Conservation (phyloP, 30 jellyfish, hydroid and myxozoan species). For the Clytia hemisphaerica region DNA sequence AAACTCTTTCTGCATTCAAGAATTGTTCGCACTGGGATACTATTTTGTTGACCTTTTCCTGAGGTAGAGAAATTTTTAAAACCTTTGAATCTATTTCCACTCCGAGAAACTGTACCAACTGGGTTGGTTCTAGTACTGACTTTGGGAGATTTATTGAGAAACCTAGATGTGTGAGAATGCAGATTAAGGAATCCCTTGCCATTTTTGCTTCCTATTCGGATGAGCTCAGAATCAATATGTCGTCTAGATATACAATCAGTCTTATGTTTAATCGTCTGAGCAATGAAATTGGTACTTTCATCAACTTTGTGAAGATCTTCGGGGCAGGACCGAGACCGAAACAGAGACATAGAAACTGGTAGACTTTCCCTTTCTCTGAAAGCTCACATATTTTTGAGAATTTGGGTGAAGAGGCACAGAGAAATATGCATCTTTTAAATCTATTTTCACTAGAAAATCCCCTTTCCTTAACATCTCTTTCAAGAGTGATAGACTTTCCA, state of each 20-base stretch:
- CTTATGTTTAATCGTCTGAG: not conserved
- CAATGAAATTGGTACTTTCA: not conserved
- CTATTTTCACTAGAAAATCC: not conserved
- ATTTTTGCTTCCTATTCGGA: not conserved
- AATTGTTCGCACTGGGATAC: not conserved
- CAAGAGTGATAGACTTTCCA: conserved; percentile 1
- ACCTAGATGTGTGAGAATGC: not conserved
- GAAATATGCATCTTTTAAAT: too few relatives aligned
- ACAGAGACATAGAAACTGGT: not conserved
- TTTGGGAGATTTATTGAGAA: not conserved
- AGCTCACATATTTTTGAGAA: too few relatives aligned
- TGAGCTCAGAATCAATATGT: not conserved
- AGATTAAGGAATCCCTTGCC: not conserved
- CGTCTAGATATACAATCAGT: not conserved
- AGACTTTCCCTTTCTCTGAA: too few relatives aligned
- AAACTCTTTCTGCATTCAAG: not conserved
- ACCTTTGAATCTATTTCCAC: not conserved
- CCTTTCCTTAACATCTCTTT: conserved; percentile 1
- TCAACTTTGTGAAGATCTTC: not conserved
- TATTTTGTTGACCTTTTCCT: not conserved
- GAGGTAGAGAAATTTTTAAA: not conserved
- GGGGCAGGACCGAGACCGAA: not conserved
- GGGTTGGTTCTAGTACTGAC: not conserved
- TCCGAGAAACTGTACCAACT: not conserved
- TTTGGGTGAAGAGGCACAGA: too few relatives aligned